Evolutionary conservation across 2,797 vertebrate genomes (phyloP), one percentile per base, ranked within the genome.

Genomic region (Sarcoramphus papa): DNA sequence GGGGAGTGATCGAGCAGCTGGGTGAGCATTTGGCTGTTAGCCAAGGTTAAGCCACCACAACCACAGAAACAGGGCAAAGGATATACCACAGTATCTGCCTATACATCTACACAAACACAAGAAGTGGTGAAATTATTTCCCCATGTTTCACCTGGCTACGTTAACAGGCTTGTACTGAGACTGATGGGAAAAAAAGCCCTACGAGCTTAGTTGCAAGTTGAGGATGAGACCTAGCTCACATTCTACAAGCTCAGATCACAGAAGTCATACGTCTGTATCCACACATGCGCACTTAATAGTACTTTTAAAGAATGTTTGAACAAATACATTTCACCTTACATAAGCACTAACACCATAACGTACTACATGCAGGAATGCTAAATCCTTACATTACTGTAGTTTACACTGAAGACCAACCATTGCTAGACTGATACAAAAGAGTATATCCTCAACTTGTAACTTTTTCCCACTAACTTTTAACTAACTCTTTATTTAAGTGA

Each of bases 131-230:
- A 28, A 56, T n/a, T 20, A 19, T n/a, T 59, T 59, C 21, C 45
- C 25, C 9, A 4, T 31, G 41, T 69, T 83, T 69, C 64, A 63
- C 56, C 48, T 11, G 64, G 56, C 31, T 48, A 31, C 2, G 1
- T 43, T 35, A 48, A 48, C 25, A 22, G 0, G 1, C 27, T 48
- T 23, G 10, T 50, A 20, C 64, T 17, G 33, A 63, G 51, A 43
- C 6, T 9, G 12, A 43, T 13, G 14, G 24, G 6, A 14, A 33
- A 24, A 50, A n/a, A 33, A 53, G 10, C 50, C 57, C 48, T 48
- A 41, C 0, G 0, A 65, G 28, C 6, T n/a, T 27, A 14, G 27
- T 2, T 31, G 35, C 35, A 17, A 33, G 40, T 4, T n/a, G 33
- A 81, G 41, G 41, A 18, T 0, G 2, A 54, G 35, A 43, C 7